Percentiles rank a stretch among this genome's conserved stretches.
Conservation (phyloP, 2,797 vertebrate genomes). For the Muscicapa striata region DNA sequence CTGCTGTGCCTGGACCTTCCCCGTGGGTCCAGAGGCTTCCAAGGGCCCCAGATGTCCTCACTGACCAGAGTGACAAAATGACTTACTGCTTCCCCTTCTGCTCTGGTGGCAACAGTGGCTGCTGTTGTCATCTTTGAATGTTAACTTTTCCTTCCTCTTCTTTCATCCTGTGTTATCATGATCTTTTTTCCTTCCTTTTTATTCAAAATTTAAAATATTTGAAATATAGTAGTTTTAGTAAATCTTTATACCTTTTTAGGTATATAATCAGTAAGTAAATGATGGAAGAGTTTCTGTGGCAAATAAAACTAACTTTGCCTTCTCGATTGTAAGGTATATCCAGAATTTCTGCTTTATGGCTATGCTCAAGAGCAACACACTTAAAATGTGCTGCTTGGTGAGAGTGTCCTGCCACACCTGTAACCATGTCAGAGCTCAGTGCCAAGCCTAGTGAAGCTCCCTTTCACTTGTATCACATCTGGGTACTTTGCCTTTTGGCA, state of each 20-base stretch:
- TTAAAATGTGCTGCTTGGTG: neutral
- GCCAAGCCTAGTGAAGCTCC: neutral
- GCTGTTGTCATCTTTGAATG: neutral
- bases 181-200: neutral
- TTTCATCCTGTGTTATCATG: neutral
- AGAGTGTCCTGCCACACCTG: neutral
- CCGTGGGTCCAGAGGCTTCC: neutral
- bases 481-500: slow-evolving; percentile 43
- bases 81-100: neutral
- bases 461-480: slow-evolving; percentile 40
- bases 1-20: neutral
- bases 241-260: neutral
- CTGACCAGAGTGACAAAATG: neutral
- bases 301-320: neutral
- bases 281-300: neutral
- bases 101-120: neutral
- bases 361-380: neutral
- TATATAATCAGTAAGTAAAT: neutral
- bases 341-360: neutral
- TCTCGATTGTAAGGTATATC: neutral
- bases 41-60: neutral
- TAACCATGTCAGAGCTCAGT: neutral
- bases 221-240: neutral
- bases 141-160: neutral
- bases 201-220: no score